Percentiles rank a stretch among this genome's conserved stretches.
phyloP scores from a whole-genome alignment of 2,113 vertebrate genomes.

The Pseudorectes ferrugineus region DNA sequence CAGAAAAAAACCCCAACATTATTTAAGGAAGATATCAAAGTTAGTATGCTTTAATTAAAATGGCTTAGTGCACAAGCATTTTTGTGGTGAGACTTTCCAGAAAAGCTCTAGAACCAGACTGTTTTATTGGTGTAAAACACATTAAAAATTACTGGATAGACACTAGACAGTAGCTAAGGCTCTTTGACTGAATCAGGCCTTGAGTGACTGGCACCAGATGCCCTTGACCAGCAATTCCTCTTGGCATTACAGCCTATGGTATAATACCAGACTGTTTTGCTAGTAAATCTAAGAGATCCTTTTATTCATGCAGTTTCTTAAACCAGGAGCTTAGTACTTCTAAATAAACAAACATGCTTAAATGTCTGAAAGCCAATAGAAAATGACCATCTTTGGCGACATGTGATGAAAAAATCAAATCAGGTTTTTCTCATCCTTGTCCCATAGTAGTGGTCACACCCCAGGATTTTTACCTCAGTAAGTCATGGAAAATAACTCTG shows the following conservation, averaged over 20 bases:
- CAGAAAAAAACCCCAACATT: neutral
- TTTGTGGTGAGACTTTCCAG: neutral
- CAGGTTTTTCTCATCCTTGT: neutral
- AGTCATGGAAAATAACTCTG: neutral
- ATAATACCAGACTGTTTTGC: neutral
- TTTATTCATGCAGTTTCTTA: neutral
- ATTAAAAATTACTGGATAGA: neutral
- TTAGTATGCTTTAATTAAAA: neutral
- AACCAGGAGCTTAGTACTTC: neutral
- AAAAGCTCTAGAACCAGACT: neutral
- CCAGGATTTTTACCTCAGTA: neutral
- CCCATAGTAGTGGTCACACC: neutral
- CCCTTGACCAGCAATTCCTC: neutral
- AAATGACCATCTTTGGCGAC: neutral
- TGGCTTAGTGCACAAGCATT: neutral
- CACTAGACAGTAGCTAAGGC: neutral
- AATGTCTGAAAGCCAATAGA: neutral
- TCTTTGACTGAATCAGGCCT: neutral
- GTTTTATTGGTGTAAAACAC: neutral
- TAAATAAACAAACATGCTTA: neutral
- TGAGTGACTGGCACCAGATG: neutral
- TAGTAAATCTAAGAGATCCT: neutral
- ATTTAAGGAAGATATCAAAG: neutral
- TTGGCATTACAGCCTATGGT: neutral
- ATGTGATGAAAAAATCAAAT: neutral